These are phyloP conservation scores for Glareola pratincola DNA, from an alignment of 2,113 vertebrate genomes.

Conservation along the genomic window DNA sequence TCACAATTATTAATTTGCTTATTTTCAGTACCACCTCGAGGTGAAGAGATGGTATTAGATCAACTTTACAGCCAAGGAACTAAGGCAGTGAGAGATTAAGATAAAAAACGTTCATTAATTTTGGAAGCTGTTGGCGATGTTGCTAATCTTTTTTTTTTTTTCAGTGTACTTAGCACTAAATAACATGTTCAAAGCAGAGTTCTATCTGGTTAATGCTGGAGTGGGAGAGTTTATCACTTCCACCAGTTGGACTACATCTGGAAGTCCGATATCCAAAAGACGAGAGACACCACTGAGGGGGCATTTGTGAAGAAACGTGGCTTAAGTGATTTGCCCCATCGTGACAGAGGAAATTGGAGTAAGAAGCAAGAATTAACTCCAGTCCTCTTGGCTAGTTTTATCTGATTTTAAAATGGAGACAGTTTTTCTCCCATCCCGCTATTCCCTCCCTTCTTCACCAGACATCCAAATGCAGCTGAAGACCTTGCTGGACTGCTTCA, in stretches of 20 bases:
- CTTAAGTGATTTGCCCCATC: not conserved
- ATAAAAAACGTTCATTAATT: slow-evolving; percentile 19
- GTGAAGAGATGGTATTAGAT: not conserved
- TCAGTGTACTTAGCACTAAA: not conserved
- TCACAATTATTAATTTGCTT: slow-evolving; percentile 39
- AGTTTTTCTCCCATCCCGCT: not conserved
- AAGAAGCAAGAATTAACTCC: not conserved
- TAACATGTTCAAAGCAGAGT: not conserved
- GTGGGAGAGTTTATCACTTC: not conserved
- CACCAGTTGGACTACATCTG: not conserved
- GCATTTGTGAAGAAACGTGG: not conserved
- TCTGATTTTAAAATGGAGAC: not conserved
- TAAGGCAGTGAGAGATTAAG: not conserved
- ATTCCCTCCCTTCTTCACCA: not conserved
- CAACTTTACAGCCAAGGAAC: not conserved
- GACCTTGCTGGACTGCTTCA: not conserved
- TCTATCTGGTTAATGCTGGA: not conserved
- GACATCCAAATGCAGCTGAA: not conserved
- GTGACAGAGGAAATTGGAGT: not conserved
- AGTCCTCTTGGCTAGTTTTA: not conserved
- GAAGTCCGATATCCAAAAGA: not conserved
- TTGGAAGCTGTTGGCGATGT: not conserved
- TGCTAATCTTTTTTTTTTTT: not conserved
- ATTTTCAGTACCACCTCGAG: slow-evolving; percentile 13
- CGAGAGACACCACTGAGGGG: not conserved